Percentiles rank a stretch among this genome's conserved stretches.
Evolutionary conservation across 2,113 vertebrate genomes (phyloP).

Genomic region (Oncorhynchus mykiss): DNA sequence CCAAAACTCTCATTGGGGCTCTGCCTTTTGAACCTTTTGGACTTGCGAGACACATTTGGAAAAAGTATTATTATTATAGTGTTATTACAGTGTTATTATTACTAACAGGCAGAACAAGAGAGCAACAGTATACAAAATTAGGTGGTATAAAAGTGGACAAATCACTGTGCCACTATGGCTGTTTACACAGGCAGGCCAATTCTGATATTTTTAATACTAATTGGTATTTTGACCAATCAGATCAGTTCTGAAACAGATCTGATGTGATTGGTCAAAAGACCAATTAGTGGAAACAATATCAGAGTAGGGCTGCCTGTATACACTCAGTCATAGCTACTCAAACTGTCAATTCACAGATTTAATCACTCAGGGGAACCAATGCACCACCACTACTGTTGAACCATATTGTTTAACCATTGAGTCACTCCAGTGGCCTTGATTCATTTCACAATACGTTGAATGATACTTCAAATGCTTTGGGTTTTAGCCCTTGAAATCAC

Average conservation of each 20-base stretch:
- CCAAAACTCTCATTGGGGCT: slow-evolving; percentile 1
- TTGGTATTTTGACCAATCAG: too few species aligned
- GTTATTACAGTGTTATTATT: neutral
- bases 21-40: neutral
- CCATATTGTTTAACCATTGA: slow-evolving; percentile 43
- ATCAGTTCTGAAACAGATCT: too few species aligned
- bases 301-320: too few species aligned
- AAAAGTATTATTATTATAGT: neutral
- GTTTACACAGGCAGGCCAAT: too few species aligned
- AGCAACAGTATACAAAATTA: slow-evolving; percentile 1
- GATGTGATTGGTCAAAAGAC: too few species aligned
- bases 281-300: too few species aligned
- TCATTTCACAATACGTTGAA: slow-evolving; percentile 30
- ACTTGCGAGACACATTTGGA: neutral
- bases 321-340: slow-evolving; percentile 14
- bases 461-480: slow-evolving; percentile 28
- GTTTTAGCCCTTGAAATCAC: slow-evolving; percentile 20
- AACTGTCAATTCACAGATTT: slow-evolving; percentile 14
- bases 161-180: slow-evolving; percentile 27
- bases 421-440: slow-evolving; percentile 33
- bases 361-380: neutral
- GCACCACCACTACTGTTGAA: neutral
- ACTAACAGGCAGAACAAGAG: neutral
- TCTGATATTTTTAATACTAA: too few species aligned
- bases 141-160: slow-evolving; percentile 29